Base-by-base conservation (phyloP, 2,888 invertebrate species). In the Drosophila imparisetae region DNA sequence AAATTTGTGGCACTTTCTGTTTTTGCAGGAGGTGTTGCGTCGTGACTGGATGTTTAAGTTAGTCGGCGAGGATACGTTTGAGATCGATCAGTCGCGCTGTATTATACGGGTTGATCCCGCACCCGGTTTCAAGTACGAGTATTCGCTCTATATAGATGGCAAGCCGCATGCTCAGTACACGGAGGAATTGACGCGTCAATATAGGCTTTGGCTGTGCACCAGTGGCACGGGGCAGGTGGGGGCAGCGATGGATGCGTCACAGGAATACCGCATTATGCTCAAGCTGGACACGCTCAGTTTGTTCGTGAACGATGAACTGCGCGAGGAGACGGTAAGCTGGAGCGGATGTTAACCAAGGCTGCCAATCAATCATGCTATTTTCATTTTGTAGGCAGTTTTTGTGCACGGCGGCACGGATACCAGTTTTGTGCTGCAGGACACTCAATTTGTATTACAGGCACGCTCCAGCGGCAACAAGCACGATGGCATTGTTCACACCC, bases 31-130 rank as follows among this genome's bases (percentile, higher is more conserved):
- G 92, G 94, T 96, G 5, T 80, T 96, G 15, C 94, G 95, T 21
- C 94, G 95, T 72, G 98, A 98, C 68, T 98, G 97, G 97, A 97
- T 98, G 97, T 98, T 98, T 92, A 96, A 97, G 87, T 92, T 98
- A 53, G 98, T 98, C 0, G 98, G 98, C 1, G 95, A 96, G 80
- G 98, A 98, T 92, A 93, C 94, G 11, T 97, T 98, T 91, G 94
- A 93, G 49, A 94, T 97, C 49, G 96, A 96, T 2, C 93, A 94
- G 48, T 67, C 90, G 3, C 91, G 92, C 11, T 93, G 93, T 68
- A 92, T 93, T 42, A 91, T 93, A 61, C 89, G 93, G n/a, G 93
- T 95, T 0, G 95, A 95, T 92, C 95, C 95, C 0, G 94, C 95
- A 70, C 94, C 95, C n/a, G 94, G 95, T 11, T 96, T 98, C 89